Evolutionary conservation across 1,140 invertebrate genomes (phyloP).

Genomic region (Scylla paramamosain): DNA sequence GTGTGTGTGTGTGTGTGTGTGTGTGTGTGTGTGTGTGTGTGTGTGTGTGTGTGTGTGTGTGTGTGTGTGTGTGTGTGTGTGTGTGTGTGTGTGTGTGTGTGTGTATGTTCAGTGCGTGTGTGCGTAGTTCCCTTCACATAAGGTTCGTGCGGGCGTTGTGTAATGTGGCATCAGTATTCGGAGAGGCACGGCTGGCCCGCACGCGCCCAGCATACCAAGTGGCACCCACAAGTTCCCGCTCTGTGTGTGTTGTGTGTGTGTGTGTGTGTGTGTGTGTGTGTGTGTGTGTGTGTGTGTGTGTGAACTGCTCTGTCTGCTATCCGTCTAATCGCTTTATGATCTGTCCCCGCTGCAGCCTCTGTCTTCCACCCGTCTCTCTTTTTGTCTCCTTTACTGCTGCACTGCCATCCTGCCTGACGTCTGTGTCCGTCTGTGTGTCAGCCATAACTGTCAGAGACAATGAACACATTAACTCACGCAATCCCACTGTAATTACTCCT

Average conservation of each 20-base stretch:
- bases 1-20: constrained; percentile 3
- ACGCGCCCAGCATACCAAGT: neutral
- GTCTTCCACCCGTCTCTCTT: neutral
- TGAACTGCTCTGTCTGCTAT: neutral
- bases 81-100: neutral
- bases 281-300: constrained; percentile 20
- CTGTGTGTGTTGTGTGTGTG: neutral
- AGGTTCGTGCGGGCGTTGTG: neutral
- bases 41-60: neutral
- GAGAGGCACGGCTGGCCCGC: neutral
- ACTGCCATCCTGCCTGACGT: neutral
- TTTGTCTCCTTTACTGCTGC: neutral
- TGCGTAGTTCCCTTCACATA: neutral
- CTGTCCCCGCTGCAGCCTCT: neutral
- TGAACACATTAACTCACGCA: neutral
- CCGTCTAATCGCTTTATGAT: neutral
- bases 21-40: neutral
- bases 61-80: neutral
- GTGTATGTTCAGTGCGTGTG: neutral
- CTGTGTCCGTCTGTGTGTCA: neutral
- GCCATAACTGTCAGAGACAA: neutral
- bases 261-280: constrained; percentile 15
- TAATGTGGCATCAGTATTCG: neutral
- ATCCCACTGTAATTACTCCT: neutral
- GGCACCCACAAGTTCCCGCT: neutral